A percentile compares a stretch with the other conserved stretches of the same genome.
Conservation (phyloP, 1,140 invertebrate species). For the Drosophila ananassae region DNA sequence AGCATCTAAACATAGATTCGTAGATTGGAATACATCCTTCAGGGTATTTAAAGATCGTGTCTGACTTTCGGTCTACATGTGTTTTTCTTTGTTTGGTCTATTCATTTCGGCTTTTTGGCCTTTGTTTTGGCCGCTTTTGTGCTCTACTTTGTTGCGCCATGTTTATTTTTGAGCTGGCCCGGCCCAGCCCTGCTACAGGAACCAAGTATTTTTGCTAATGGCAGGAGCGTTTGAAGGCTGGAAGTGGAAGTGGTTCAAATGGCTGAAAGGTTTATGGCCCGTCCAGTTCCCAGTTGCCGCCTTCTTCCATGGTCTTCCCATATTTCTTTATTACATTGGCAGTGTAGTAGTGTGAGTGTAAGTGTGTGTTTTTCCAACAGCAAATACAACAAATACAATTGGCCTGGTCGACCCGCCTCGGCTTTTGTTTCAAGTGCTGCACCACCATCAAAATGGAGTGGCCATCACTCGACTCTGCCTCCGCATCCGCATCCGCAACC, state of each 20-base stretch:
- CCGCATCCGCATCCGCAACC: neutral
- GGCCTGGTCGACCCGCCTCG: constrained; percentile 45
- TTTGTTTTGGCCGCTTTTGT: constrained; percentile 50
- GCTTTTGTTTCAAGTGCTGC: constrained; percentile 64
- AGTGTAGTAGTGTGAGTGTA: neutral
- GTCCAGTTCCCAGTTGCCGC: constrained; percentile 30
- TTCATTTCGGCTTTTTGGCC: constrained; percentile 49
- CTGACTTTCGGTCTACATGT: constrained; percentile 19
- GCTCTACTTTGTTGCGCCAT: constrained; percentile 51
- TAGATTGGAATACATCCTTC: neutral
- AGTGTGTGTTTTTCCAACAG: constrained; percentile 70
- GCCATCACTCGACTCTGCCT: constrained; percentile 30
- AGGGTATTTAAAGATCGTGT: constrained; percentile 24
- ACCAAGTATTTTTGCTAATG: constrained; percentile 35
- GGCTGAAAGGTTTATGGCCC: constrained; percentile 55
- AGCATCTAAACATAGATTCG: no score
- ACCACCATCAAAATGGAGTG: constrained; percentile 56
- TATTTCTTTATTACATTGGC: constrained; percentile 65
- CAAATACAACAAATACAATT: constrained; percentile 73
- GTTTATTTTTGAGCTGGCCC: constrained; percentile 48
- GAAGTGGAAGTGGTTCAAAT: constrained; percentile 35
- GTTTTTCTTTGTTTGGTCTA: constrained; percentile 50
- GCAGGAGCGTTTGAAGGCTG: constrained; percentile 37
- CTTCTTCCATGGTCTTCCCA: constrained; percentile 4
- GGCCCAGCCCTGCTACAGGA: constrained; percentile 2